Evolutionary conservation across 2,797 vertebrate species (phyloP).

Genomic region (Muscicapa striata): DNA sequence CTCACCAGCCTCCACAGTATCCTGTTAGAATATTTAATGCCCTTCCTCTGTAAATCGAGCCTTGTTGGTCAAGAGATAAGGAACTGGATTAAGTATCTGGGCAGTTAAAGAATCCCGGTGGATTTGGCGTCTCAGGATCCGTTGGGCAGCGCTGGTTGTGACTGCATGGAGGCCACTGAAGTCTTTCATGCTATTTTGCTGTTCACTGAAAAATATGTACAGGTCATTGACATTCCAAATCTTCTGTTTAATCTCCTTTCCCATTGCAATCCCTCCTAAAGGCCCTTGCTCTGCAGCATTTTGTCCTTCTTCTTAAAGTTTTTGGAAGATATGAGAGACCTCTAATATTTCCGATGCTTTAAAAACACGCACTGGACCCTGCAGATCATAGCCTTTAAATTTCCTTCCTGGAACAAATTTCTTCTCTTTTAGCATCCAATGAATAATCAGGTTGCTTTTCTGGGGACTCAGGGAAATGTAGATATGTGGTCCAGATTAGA

Average conservation of each 20-base stretch:
- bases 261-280: background rate
- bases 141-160: background rate
- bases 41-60: background rate
- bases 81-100: background rate
- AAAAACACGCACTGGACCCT: background rate
- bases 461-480: background rate
- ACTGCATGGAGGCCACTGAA: background rate
- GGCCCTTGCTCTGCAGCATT: background rate
- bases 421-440: background rate
- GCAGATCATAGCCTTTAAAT: background rate
- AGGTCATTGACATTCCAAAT: background rate
- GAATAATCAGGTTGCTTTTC: background rate
- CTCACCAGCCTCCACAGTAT: background rate
- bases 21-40: background rate
- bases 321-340: background rate
- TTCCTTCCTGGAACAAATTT: slow-evolving; percentile 31
- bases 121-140: background rate
- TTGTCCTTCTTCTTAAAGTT: background rate
- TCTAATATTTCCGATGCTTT: background rate
- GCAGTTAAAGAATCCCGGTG: background rate
- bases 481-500: slow-evolving; percentile 41
- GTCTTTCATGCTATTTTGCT: background rate
- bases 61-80: background rate
- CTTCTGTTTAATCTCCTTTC: background rate
- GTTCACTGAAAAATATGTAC: background rate